These are phyloP conservation scores for Eriosoma lanigerum DNA, from an alignment of 1,140 invertebrate species.

Conservation along the genomic window DNA sequence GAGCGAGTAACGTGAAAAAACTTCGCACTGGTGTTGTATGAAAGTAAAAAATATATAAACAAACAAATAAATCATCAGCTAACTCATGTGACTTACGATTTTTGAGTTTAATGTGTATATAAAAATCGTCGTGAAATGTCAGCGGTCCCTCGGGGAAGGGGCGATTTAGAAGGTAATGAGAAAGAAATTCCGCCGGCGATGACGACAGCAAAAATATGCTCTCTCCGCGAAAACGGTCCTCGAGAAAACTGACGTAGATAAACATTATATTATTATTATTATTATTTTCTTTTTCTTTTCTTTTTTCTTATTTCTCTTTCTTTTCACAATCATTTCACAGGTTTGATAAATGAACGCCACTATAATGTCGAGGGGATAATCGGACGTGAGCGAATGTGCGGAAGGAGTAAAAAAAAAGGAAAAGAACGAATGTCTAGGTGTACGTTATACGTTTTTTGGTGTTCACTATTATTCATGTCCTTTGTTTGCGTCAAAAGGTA, in stretches of 20 bases:
- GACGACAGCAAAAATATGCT: constrained; percentile 29
- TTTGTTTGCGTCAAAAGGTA: constrained; percentile 39
- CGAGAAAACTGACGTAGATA: constrained; percentile 35
- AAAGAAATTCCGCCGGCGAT: not conserved
- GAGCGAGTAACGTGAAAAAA: not conserved
- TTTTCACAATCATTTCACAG: constrained; percentile 42
- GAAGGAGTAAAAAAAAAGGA: not conserved
- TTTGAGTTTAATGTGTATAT: not conserved
- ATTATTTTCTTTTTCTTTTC: too few species aligned
- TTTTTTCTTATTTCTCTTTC: not conserved
- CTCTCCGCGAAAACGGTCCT: too few species aligned
- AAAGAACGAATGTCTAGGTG: constrained; percentile 18
- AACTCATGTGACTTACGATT: not conserved
- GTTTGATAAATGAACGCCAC: constrained; percentile 37
- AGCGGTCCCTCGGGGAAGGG: too few species aligned
- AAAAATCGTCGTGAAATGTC: not conserved
- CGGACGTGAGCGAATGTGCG: not conserved
- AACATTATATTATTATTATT: constrained; percentile 18
- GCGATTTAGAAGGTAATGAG: constrained; percentile 30
- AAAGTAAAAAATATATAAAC: not conserved
- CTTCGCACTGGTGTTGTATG: too few species aligned
- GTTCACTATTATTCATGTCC: constrained; percentile 45
- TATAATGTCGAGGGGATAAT: constrained; percentile 15
- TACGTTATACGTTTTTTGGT: constrained; percentile 3
- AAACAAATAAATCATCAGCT: not conserved